Conservation (phyloP, 2,888 invertebrate species). For the Chalcis sispes region DNA sequence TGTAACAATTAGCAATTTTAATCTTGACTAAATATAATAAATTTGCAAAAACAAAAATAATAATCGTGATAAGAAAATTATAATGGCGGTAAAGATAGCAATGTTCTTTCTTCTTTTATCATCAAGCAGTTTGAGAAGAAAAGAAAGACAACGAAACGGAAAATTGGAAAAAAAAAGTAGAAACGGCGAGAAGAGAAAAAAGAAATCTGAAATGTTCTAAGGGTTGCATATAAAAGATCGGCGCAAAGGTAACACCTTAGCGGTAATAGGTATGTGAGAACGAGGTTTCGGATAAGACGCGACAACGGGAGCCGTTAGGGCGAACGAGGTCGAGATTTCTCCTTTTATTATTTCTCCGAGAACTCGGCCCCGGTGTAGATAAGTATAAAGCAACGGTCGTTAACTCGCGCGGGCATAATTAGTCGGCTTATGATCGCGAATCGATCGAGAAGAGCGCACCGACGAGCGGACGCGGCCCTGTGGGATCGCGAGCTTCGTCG, state of each 20-base stretch:
- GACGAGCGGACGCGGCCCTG: not conserved
- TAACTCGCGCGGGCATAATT: conserved; percentile 34
- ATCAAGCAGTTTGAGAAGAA: too few species aligned
- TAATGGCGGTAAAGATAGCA: too few species aligned
- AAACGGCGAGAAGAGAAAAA: not conserved
- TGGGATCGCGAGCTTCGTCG: conserved; percentile 11
- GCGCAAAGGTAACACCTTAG: not conserved
- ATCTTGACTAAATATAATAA: too few species aligned
- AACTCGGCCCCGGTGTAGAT: not conserved
- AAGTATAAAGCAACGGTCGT: not conserved
- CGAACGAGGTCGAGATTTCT: conserved; percentile 17
- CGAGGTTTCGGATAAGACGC: conserved; percentile 34
- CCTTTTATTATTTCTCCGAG: conserved; percentile 5
- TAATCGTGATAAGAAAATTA: too few species aligned
- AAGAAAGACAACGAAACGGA: not conserved
- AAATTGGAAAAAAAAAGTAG: not conserved
- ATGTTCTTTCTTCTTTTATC: too few species aligned
- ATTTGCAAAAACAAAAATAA: too few species aligned
- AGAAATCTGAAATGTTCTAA: not conserved
- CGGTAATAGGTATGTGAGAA: conserved; percentile 51
- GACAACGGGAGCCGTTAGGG: conserved; percentile 20
- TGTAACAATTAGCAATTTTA: too few species aligned
- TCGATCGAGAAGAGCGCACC: not conserved
- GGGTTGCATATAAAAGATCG: not conserved
- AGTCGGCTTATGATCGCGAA: too few species aligned